phyloP scores from a whole-genome alignment of 2,888 invertebrate species.

The Nasonovia ribisnigri region DNA sequence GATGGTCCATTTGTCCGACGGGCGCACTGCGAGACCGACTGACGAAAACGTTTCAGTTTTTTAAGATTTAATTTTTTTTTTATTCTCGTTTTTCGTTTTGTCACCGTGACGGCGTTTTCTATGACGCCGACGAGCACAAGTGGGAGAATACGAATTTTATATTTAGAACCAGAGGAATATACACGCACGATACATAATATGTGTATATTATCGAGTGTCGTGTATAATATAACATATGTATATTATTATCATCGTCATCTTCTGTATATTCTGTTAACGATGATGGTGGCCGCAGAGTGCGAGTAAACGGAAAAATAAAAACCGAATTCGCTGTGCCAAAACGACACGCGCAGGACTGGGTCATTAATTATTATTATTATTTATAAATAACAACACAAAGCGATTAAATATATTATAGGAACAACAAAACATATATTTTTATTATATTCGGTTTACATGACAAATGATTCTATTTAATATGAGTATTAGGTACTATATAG shows the following conservation, averaged over 20 bases:
- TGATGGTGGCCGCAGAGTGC: neutral
- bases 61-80: constrained; percentile 13
- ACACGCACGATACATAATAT: neutral
- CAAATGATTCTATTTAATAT: neutral
- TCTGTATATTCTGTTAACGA: neutral
- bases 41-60: constrained; percentile 2
- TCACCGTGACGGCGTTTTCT: neutral
- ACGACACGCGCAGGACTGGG: neutral
- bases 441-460: constrained; percentile 30
- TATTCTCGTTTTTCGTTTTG: neutral
- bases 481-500: neutral
- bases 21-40: neutral
- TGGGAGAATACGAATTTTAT: constrained; percentile 54
- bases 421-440: constrained; percentile 53
- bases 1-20: constrained; percentile 17
- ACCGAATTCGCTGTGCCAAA: constrained; percentile 13
- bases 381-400: neutral
- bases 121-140: neutral
- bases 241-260: neutral
- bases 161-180: constrained; percentile 33
- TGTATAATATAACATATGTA: neutral
- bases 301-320: neutral
- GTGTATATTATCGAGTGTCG: neutral
- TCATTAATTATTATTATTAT: neutral
- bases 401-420: constrained; percentile 35